These are phyloP conservation scores for Salpingus planirostris DNA, from an alignment of 2,888 invertebrate genomes.

Conservation along the genomic window DNA sequence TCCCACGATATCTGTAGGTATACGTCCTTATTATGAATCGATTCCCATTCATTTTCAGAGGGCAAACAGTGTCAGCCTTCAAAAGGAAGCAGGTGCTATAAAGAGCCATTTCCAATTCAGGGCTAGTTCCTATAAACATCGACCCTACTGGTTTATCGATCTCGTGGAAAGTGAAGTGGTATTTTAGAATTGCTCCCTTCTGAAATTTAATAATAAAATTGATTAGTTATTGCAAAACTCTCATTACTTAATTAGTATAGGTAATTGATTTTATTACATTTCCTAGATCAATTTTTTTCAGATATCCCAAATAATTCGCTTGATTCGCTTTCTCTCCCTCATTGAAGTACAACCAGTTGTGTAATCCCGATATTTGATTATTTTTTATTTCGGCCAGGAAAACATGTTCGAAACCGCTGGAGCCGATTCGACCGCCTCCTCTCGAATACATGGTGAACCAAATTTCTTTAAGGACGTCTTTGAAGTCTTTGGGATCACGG, in stretches of 20 bases:
- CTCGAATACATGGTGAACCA: constrained; percentile 81
- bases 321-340: constrained; percentile 63
- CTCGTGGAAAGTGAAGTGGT: constrained; percentile 62
- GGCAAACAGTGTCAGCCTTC: constrained; percentile 65
- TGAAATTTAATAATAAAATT: constrained; percentile 35
- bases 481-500: constrained; percentile 59
- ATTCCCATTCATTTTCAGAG: constrained; percentile 61
- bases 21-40: constrained; percentile 66
- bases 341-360: constrained; percentile 85
- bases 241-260: no score
- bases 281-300: constrained; percentile 60
- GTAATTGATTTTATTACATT: constrained; percentile 59
- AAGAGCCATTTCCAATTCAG: constrained; percentile 83
- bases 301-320: constrained; percentile 71
- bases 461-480: constrained; percentile 60
- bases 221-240: neutral
- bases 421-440: constrained; percentile 68
- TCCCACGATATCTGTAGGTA: constrained; percentile 61
- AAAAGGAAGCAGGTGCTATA: constrained; percentile 81
- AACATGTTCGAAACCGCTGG: constrained; percentile 88
- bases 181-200: constrained; percentile 69
- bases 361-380: constrained; percentile 70
- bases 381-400: constrained; percentile 82
- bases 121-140: constrained; percentile 78
- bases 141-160: constrained; percentile 68